Percentiles rank a stretch among this genome's conserved stretches.
phyloP scores from a whole-genome alignment of 2,113 vertebrate species.

The Benthochromis sp. region DNA sequence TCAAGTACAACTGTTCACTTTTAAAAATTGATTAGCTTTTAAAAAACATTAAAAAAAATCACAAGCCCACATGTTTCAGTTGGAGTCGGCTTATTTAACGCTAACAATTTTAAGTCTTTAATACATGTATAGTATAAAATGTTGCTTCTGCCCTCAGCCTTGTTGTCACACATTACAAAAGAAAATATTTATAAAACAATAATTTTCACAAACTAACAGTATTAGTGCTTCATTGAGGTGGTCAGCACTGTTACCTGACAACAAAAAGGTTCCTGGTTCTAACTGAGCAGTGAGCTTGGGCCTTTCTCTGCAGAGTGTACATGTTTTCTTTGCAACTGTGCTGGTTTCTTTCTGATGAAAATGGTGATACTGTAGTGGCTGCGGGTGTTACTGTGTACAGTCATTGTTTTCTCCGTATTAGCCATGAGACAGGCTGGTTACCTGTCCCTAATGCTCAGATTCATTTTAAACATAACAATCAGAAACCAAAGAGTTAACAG shows the following conservation, averaged over 20 bases:
- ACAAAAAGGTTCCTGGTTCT: neutral
- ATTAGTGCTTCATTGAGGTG: neutral
- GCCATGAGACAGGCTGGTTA: neutral
- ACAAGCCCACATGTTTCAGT: too few relatives aligned
- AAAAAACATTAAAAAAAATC: neutral
- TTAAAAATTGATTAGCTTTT: neutral
- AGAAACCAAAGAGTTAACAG: neutral
- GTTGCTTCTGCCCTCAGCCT: too few relatives aligned
- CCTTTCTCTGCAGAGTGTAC: neutral
- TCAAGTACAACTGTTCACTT: neutral
- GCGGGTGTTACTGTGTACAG: neutral
- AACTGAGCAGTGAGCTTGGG: neutral
- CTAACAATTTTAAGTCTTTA: too few relatives aligned
- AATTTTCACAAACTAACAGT: neutral
- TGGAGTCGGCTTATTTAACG: too few relatives aligned
- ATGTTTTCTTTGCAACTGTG: neutral
- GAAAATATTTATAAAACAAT: accelerated
- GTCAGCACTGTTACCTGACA: neutral
- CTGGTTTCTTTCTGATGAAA: neutral
- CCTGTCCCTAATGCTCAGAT: neutral
- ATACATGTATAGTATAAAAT: too few relatives aligned
- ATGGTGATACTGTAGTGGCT: neutral
- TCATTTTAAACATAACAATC: neutral
- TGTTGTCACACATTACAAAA: neutral
- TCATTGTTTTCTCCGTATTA: neutral